These are phyloP conservation scores for Disparrhopalites patrizii DNA, from an alignment of 2,888 invertebrate species.

Conservation along the genomic window DNA sequence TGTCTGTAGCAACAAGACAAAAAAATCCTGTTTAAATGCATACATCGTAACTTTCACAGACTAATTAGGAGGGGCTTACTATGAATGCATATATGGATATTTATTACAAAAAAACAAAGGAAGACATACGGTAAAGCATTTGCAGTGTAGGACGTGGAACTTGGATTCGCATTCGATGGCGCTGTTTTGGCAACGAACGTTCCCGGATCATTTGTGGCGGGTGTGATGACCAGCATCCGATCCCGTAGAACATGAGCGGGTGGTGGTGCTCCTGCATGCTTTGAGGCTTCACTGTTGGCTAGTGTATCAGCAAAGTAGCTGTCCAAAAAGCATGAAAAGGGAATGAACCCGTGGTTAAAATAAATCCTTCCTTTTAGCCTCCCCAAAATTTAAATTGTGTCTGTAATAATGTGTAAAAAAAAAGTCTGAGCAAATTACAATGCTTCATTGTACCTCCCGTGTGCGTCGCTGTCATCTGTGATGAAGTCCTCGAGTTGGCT, in stretches of 20 bases:
- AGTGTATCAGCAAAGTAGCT: conserved; percentile 58
- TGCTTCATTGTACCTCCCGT: conserved; percentile 46
- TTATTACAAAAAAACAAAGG: background rate
- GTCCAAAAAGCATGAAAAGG: too few species aligned
- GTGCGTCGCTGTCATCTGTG: conserved; percentile 63
- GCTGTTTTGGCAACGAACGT: conserved; percentile 49
- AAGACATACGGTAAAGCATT: conserved; percentile 41
- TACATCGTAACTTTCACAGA: too few species aligned
- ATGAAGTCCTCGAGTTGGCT: conserved; percentile 82
- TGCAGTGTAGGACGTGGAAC: conserved; percentile 36
- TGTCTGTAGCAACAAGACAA: too few species aligned
- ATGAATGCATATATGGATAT: too few species aligned
- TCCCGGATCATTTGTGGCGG: conserved; percentile 47
- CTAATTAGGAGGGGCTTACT: too few species aligned
- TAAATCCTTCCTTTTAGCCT: too few species aligned
- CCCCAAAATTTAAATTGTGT: too few species aligned
- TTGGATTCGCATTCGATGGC: conserved; percentile 46
- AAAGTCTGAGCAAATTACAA: conserved; percentile 8
- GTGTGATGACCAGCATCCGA: conserved; percentile 44
- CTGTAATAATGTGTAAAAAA: too few species aligned
- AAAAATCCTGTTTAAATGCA: too few species aligned
- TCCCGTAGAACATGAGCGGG: conserved; percentile 49
- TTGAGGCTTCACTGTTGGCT: conserved; percentile 55
- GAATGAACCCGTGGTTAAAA: background rate
- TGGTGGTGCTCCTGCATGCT: conserved; percentile 43